Conservation (phyloP, 2,888 invertebrate genomes). For the Heliconius cydno region DNA sequence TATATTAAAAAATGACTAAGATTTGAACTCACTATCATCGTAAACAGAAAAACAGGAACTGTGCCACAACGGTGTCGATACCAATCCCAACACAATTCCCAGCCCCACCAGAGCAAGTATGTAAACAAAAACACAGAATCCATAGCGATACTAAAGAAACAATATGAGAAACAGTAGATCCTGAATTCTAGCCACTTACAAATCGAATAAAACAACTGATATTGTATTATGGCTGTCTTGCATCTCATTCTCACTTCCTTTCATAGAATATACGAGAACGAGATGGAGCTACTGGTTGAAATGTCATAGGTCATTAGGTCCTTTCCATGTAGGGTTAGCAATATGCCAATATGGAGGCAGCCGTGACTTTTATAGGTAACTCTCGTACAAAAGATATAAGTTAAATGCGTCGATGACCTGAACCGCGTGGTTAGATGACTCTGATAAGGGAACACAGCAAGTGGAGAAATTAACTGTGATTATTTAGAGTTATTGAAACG, state of each 20-base stretch:
- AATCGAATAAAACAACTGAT: conserved; percentile 79
- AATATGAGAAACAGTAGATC: conserved; percentile 74
- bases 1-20: background rate
- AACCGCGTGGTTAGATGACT: conserved; percentile 66
- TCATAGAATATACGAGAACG: conserved; percentile 52
- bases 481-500: conserved; percentile 53
- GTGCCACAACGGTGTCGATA: background rate
- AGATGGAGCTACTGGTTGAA: conserved; percentile 74
- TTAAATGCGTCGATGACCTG: conserved; percentile 70
- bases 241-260: conserved; percentile 60
- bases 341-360: conserved; percentile 82
- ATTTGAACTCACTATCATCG: background rate
- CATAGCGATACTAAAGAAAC: conserved; percentile 62
- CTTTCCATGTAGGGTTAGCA: conserved; percentile 77
- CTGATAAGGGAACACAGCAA: conserved; percentile 62
- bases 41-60: background rate
- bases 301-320: conserved; percentile 84
- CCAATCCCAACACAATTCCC: background rate
- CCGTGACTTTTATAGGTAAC: conserved; percentile 74
- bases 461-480: conserved; percentile 62
- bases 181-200: conserved; percentile 72
- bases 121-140: conserved; percentile 50
- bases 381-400: conserved; percentile 76
- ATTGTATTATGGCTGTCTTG: conserved; percentile 76
- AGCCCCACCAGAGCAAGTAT: conserved; percentile 18